Percentiles rank a stretch among this genome's conserved stretches.
Evolutionary conservation across 2,888 invertebrate genomes (phyloP).

Genomic region (Zygothrica quintamaculata): DNA sequence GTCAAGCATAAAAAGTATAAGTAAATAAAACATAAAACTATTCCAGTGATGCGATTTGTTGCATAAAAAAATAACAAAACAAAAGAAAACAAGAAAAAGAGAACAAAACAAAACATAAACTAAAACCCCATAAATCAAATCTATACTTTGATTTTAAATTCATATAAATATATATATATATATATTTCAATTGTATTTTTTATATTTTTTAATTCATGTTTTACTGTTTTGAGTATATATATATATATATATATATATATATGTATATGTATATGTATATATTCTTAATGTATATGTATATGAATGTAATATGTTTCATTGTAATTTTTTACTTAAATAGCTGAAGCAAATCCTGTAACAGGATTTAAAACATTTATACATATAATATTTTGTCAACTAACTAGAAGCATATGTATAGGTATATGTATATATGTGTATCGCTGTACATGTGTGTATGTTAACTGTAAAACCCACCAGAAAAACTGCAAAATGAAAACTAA

Average conservation of each 20-base stretch:
- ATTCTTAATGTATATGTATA: too few relatives aligned
- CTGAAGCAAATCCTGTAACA: conserved; percentile 81
- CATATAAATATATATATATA: conserved; percentile 38
- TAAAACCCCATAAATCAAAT: conserved; percentile 71
- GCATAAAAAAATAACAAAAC: conserved; percentile 62
- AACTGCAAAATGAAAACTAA: conserved; percentile 37
- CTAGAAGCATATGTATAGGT: conserved; percentile 37
- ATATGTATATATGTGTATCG: conserved; percentile 36
- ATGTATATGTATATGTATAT: conserved; percentile 21
- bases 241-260: conserved; percentile 11
- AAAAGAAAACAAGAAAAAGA: conserved; percentile 20
- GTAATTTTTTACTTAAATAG: conserved; percentile 70
- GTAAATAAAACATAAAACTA: conserved; percentile 47
- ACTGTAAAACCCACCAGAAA: conserved; percentile 70
- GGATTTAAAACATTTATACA: conserved; percentile 76
- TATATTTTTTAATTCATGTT: conserved; percentile 29
- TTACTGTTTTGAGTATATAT: conserved; percentile 30
- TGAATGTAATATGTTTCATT: conserved; percentile 42
- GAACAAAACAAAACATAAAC: conserved; percentile 4
- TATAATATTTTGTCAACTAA: conserved; percentile 23
- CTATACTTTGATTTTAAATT: conserved; percentile 60
- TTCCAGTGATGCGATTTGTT: conserved; percentile 78
- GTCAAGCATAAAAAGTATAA: conserved; percentile 35
- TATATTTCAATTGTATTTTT: conserved; percentile 38
- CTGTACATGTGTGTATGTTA: conserved; percentile 58